phyloP scores from a whole-genome alignment of 2,888 invertebrate genomes.

The Agrochola circellaris region DNA sequence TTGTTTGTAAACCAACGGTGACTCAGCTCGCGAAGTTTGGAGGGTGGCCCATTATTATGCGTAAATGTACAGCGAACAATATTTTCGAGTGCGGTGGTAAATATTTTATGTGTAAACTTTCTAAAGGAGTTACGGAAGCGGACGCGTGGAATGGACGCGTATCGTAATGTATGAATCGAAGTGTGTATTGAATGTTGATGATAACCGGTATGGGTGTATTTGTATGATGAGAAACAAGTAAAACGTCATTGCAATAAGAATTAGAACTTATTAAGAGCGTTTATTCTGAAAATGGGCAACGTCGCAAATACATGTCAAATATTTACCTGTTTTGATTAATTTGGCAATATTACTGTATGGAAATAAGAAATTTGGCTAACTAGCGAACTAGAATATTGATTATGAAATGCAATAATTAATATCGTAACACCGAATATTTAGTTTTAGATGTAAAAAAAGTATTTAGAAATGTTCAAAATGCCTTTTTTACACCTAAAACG shows the following conservation, averaged over 20 bases:
- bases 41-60: constrained; percentile 49
- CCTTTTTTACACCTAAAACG: too few relatives aligned
- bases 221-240: constrained; percentile 17
- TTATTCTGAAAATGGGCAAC: too few relatives aligned
- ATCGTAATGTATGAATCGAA: constrained; percentile 55
- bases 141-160: constrained; percentile 66
- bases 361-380: too few relatives aligned
- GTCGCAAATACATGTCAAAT: too few relatives aligned
- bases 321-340: too few relatives aligned
- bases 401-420: too few relatives aligned
- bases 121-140: constrained; percentile 74
- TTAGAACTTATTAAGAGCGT: neutral
- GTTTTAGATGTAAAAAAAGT: too few relatives aligned
- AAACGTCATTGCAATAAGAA: neutral
- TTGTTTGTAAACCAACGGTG: constrained; percentile 65
- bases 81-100: constrained; percentile 57
- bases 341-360: too few relatives aligned
- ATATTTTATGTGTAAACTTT: constrained; percentile 69
- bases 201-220: constrained; percentile 49
- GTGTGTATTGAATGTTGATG: constrained; percentile 38
- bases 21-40: constrained; percentile 45
- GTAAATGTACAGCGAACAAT: constrained; percentile 67
- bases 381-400: too few relatives aligned
- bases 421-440: too few relatives aligned
- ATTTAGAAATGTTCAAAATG: too few relatives aligned